These are phyloP conservation scores for Amorpha juglandis DNA, from an alignment of 2,888 invertebrate genomes.

Conservation along the genomic window DNA sequence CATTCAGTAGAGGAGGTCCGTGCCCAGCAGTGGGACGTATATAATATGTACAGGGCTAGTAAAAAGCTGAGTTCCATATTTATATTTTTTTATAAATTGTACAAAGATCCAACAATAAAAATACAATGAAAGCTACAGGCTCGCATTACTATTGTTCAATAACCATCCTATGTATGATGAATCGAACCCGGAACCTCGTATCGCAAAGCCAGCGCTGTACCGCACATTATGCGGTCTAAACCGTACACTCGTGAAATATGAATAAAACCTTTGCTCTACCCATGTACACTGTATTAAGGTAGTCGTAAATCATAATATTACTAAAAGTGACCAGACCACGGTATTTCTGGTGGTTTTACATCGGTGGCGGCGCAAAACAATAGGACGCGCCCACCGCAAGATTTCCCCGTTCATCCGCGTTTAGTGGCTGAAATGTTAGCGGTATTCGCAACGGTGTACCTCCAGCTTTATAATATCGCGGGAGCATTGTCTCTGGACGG, in stretches of 20 bases:
- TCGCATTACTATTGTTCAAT: too few species aligned
- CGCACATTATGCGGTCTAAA: not conserved
- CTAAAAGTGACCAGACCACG: slow-evolving; percentile 14
- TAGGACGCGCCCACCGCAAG: slow-evolving; percentile 42
- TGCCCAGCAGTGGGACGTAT: too few species aligned
- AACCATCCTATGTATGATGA: too few species aligned
- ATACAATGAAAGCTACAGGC: not conserved
- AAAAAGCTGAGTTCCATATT: too few species aligned
- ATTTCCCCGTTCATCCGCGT: slow-evolving; percentile 27
- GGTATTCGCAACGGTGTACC: slow-evolving; percentile 52
- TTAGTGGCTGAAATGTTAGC: slow-evolving; percentile 45
- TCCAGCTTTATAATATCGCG: slow-evolving; percentile 35
- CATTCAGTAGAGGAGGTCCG: too few species aligned
- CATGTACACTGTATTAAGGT: not conserved
- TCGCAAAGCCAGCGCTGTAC: too few species aligned
- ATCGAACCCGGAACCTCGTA: too few species aligned
- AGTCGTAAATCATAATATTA: slow-evolving; percentile 12
- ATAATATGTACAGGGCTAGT: too few species aligned
- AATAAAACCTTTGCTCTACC: not conserved
- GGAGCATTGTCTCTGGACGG: slow-evolving; percentile 24
- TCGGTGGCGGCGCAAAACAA: slow-evolving; percentile 37
- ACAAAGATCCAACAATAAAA: not conserved
- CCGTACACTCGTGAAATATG: not conserved
- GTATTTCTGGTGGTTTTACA: slow-evolving; percentile 34
- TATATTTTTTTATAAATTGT: too few species aligned